Conservation (phyloP, 1,140 invertebrate species). For the Luehdorfia chinensis region DNA sequence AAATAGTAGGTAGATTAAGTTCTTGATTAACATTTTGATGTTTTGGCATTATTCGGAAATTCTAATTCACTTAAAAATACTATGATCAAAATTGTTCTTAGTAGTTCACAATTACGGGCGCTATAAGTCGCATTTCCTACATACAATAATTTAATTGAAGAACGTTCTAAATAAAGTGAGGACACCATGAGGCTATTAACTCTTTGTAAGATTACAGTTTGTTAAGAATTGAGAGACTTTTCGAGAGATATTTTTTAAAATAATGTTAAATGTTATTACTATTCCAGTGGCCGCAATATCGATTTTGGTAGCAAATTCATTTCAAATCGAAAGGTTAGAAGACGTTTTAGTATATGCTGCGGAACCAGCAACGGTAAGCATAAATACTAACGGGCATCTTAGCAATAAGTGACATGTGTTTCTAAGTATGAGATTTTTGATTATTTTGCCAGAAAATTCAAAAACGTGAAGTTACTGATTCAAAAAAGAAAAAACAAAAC, state of each 20-base stretch:
- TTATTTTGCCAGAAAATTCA: slow-evolving; percentile 40
- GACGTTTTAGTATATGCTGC: slow-evolving; percentile 29
- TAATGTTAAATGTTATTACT: background rate
- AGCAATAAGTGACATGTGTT: background rate
- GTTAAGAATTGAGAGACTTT: background rate
- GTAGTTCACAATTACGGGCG: slow-evolving; percentile 32
- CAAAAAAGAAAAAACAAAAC: slow-evolving; percentile 17
- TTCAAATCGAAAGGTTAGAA: slow-evolving; percentile 28
- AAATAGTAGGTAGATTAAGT: no score
- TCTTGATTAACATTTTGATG: no score
- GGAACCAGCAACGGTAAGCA: slow-evolving; percentile 33
- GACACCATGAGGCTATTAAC: slow-evolving; percentile 36
- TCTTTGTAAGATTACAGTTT: slow-evolving; percentile 30
- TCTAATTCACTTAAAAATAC: background rate
- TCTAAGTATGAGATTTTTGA: slow-evolving; percentile 19
- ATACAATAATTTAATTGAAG: slow-evolving; percentile 31
- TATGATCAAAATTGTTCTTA: slow-evolving; percentile 32
- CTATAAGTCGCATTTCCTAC: slow-evolving; percentile 52
- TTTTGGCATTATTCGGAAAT: background rate
- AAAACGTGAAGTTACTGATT: slow-evolving; percentile 33
- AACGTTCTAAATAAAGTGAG: slow-evolving; percentile 22
- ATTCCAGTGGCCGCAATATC: slow-evolving; percentile 23
- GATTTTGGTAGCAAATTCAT: slow-evolving; percentile 18
- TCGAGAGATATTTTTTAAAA: background rate
- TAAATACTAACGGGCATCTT: background rate